Base-by-base conservation (phyloP, 2,888 invertebrate species). In the Heliconius hortense region DNA sequence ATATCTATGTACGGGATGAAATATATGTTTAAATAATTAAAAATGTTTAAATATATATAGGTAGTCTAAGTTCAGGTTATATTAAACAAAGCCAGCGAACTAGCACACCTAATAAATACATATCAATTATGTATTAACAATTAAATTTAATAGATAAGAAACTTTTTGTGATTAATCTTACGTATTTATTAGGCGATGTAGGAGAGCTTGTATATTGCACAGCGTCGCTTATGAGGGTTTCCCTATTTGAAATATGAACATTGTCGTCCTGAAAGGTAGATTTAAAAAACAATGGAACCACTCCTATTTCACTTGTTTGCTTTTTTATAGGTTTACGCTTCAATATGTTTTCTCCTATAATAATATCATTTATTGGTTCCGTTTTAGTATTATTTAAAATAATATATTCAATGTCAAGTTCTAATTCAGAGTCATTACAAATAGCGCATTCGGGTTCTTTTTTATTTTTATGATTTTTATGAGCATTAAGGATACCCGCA, bases 331-430 rank as follows among this genome's bases (percentile, higher is more conserved):
- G 76, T 80, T 83, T 88, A 73, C 81, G 80, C 79, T 86, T 88
- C 13, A 80, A 82, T 72, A 90, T 84, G 77, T 87, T 86, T 76
- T 85, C 79, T 1, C 90, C 89, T 67, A 88, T 84, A 74, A 91
- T 87, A 62, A 89, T 84, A 59, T 89, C 85, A 68, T 67, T 74
- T 18, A 76, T 64, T 76, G 81, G 76, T 18, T 80, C 74, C 7
- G 60, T 28, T 76, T 77, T 75, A 63, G 39, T 71, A 77, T 80
- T 81, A 74, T 77, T 77, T n/a, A 73, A 59, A 77, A 81, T 56
- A 68, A 81, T 70, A 67, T 82, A 82, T 68, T 85, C 85, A 63
- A 82, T 53, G 21, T 84, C 84, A 28, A 87, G 81, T 75, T 82
- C 81, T 64, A 86, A 72, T 75, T 86, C 85, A n/a, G 87, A 87